phyloP scores from a whole-genome alignment of 2,797 vertebrate species.

The Mus caroli region DNA sequence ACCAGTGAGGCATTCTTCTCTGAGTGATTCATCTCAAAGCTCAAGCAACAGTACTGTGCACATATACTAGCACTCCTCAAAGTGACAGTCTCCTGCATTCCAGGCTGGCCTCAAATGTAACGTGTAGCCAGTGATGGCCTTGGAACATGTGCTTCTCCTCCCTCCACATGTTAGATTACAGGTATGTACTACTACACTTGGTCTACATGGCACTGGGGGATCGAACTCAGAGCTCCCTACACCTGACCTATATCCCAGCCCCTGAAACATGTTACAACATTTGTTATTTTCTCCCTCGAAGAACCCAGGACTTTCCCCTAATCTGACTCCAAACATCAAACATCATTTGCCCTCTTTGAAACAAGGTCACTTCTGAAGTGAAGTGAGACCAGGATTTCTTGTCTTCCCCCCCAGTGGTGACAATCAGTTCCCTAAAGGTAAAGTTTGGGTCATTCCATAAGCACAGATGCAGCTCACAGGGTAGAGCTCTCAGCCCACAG shows the following conservation, averaged over 20 bases:
- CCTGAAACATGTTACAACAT: fast-evolving
- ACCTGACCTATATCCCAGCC: neutral
- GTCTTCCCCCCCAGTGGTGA: neutral
- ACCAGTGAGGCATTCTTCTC: neutral
- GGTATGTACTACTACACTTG: neutral
- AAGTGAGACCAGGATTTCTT: neutral
- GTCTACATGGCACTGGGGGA: neutral
- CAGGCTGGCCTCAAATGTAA: neutral
- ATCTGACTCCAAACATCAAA: conserved; percentile 39
- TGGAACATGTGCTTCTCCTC: neutral
- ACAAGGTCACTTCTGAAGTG: conserved; percentile 38
- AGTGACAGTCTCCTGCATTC: neutral
- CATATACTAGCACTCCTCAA: neutral
- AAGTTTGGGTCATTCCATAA: conserved; percentile 46
- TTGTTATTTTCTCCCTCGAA: conserved; percentile 2
- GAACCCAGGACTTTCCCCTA: conserved; percentile 78
- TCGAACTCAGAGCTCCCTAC: neutral
- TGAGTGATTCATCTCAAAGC: neutral
- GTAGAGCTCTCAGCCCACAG: neutral
- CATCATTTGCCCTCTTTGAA: neutral
- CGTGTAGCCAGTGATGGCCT: neutral
- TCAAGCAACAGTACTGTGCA: neutral
- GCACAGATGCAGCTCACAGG: neutral
- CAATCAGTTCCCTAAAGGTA: conserved; percentile 76
- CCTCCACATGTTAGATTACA: neutral